A percentile compares a stretch with the other conserved stretches of the same genome.
Conservation (phyloP, 2,113 vertebrate species). For the Corvus cornix region DNA sequence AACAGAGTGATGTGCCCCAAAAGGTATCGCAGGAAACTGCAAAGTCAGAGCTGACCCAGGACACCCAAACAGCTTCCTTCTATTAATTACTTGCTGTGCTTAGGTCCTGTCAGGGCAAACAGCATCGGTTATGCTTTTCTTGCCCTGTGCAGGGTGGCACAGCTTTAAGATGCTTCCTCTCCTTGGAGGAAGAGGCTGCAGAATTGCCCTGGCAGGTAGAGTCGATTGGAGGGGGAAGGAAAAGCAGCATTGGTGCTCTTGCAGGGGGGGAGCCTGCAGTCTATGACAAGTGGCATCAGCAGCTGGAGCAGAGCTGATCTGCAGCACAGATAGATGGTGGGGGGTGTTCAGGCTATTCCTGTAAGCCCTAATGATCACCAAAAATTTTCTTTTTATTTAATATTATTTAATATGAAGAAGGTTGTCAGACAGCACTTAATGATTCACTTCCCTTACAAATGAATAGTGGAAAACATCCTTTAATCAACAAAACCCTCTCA, state of each 20-base stretch:
- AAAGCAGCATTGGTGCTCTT: not conserved
- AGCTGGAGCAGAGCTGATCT: not conserved
- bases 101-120: slow-evolving; percentile 4
- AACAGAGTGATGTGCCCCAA: not conserved
- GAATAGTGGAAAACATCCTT: not conserved
- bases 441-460: not conserved
- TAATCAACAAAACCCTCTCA: not conserved
- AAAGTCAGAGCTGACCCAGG: not conserved
- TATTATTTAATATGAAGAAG: not conserved
- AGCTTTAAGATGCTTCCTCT: not conserved
- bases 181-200: not conserved
- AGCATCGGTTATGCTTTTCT: not conserved
- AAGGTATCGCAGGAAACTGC: not conserved
- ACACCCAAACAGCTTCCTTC: not conserved
- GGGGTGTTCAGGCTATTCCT: not conserved
- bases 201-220: not conserved
- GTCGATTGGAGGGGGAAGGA: not conserved
- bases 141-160: not conserved
- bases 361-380: not conserved
- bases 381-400: not conserved
- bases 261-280: not conserved
- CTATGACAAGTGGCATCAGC: not conserved
- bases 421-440: not conserved
- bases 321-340: not conserved
- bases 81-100: slow-evolving; percentile 15